Evolutionary conservation across 2,888 invertebrate species (phyloP).

Genomic region (Cecidostiba fungosa): DNA sequence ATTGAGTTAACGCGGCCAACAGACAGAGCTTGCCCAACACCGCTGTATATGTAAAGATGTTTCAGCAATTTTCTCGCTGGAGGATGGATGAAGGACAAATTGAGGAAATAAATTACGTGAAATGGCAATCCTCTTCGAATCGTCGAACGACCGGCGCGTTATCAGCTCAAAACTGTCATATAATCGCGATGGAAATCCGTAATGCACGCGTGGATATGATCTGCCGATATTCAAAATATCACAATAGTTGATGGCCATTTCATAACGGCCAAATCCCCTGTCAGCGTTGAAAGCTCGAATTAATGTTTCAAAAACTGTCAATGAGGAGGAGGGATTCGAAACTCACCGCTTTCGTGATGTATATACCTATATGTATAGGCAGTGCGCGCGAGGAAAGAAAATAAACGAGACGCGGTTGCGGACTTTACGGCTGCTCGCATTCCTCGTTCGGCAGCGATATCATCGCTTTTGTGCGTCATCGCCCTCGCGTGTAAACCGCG

Average conservation of each 20-base stretch:
- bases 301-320: constrained; percentile 11
- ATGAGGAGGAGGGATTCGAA: background rate
- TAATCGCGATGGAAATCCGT: background rate
- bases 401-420: background rate
- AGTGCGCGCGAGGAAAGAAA: background rate
- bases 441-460: constrained; percentile 17
- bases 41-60: too few relatives aligned
- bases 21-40: too few relatives aligned
- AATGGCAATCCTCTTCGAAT: background rate
- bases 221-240: background rate
- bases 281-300: background rate
- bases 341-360: background rate
- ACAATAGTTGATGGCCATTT: background rate
- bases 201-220: background rate
- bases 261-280: background rate
- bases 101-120: background rate
- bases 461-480: constrained; percentile 25
- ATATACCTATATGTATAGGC: background rate
- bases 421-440: constrained; percentile 3
- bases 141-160: background rate
- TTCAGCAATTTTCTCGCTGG: background rate
- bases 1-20: background rate
- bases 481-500: background rate
- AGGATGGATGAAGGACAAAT: background rate
- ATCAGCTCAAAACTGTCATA: background rate